These are phyloP conservation scores for Disparrhopalites patrizii DNA, from an alignment of 2,888 invertebrate genomes.

Conservation along the genomic window DNA sequence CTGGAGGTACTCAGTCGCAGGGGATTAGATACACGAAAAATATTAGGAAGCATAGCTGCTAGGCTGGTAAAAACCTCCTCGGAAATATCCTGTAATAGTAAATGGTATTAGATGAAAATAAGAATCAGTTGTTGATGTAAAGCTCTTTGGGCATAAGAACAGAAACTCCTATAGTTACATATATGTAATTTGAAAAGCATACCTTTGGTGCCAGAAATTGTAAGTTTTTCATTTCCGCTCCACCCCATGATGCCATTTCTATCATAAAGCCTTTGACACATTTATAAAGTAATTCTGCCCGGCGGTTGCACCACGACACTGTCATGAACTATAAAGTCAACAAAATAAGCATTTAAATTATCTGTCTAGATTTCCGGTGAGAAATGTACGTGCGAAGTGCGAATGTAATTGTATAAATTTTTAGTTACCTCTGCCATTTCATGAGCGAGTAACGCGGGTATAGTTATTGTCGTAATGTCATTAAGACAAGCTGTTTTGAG, in stretches of 20 bases:
- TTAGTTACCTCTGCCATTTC: constrained; percentile 81
- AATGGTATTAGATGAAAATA: background rate
- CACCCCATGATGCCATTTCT: constrained; percentile 92
- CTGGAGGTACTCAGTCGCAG: constrained; percentile 61
- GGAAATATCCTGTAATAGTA: constrained; percentile 63
- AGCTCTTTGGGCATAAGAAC: too few species aligned
- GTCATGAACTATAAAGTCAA: constrained; percentile 76
- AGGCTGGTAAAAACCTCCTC: constrained; percentile 75
- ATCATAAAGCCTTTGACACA: constrained; percentile 98
- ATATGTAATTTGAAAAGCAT: constrained; percentile 46
- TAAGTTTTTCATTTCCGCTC: constrained; percentile 80
- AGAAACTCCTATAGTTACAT: too few species aligned
- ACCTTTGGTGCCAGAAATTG: constrained; percentile 80
- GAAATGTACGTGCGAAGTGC: constrained; percentile 3
- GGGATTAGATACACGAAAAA: constrained; percentile 93
- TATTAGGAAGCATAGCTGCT: constrained; percentile 82
- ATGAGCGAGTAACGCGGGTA: constrained; percentile 87
- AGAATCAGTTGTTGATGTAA: too few species aligned
- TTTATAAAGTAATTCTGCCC: constrained; percentile 96
- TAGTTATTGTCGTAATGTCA: constrained; percentile 86
- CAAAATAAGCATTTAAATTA: background rate
- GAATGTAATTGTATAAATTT: too few species aligned
- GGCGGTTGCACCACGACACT: constrained; percentile 88
- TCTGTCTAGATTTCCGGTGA: background rate
- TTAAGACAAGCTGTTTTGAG: constrained; percentile 91